Base-by-base conservation (phyloP, 2,797 vertebrate genomes). In the Falco naumanni region DNA sequence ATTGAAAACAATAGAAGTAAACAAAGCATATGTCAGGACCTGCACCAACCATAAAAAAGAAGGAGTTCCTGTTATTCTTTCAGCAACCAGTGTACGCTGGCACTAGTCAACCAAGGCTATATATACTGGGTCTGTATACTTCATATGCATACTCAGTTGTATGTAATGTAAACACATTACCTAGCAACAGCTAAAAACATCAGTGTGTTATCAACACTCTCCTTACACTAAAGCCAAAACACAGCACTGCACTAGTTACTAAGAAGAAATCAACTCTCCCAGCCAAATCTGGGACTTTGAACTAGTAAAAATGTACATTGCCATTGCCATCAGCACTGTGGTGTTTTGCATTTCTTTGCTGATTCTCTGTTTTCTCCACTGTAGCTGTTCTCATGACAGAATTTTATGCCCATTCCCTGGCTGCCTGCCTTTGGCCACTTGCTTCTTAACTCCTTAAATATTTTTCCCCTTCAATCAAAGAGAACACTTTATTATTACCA, bases 311-410 rank as follows among this genome's bases (percentile, higher is more conserved):
- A 48, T 24, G 25, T 7, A 14, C 47, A 20, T 34, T 59, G 15
- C 3, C 3, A 9, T 59, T 53, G 28, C 20, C 43, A 43, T 17
- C 43, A 43, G 16, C 17, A 54, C 16, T 75, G 16, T 26, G 19
- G 26, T 24, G 31, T 43, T 54, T 61, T 56, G 34, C 15, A 47
- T 25, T 34, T 47, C 21, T 34, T n/a, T 22, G 31, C n/a, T 26
- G 14, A 34, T n/a, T 60, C 33, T 45, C 33, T 45, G 7, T 45
- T 90, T 65, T 29, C 37, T 65, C 28, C 5, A 1, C 16, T 1
- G 0, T 34, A 34, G 29, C 20, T 2, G 0, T 48, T 21, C 39
- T 66, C 1, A 0, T 47, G 47, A 41, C 8, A 72, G 47, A 72
- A 39, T 7, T 26, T 19, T 53, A 29, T 59, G 20, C n/a, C 17